A percentile compares a stretch with the other conserved stretches of the same genome.
Conservation (phyloP, 2,113 vertebrate species). For the Pogona vitticeps region DNA sequence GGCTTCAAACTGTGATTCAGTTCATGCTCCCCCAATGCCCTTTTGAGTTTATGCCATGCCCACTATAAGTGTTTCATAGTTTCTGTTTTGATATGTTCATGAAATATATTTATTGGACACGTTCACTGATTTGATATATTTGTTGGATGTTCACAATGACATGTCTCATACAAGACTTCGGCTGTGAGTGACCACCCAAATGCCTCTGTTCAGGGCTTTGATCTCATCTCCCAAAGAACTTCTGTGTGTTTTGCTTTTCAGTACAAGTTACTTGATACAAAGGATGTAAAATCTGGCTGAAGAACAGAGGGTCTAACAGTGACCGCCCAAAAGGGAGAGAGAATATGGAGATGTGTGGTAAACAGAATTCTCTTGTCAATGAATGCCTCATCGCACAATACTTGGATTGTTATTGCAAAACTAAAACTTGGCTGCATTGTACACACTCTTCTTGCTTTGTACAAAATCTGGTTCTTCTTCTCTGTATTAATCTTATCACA, state of each 20-base stretch:
- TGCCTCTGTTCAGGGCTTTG: constrained; percentile 50
- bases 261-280: neutral
- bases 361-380: constrained; percentile 43
- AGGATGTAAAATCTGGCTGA: constrained; percentile 22
- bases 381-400: constrained; percentile 7
- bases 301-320: constrained; percentile 42
- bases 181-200: neutral
- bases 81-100: neutral
- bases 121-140: fast-evolving
- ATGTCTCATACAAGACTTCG: neutral
- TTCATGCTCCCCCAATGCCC: neutral
- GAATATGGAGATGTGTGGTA: neutral
- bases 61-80: neutral
- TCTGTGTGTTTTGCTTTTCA: constrained; percentile 14
- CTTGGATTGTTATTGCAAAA: neutral
- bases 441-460: neutral
- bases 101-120: fast-evolving
- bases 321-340: neutral
- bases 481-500: neutral
- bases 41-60: neutral
- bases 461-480: neutral
- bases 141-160: neutral
- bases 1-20: neutral
- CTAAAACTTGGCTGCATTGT: neutral
- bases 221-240: constrained; percentile 32